phyloP scores from a whole-genome alignment of 2,888 invertebrate genomes.

The Epiperipatus broadwayi region DNA sequence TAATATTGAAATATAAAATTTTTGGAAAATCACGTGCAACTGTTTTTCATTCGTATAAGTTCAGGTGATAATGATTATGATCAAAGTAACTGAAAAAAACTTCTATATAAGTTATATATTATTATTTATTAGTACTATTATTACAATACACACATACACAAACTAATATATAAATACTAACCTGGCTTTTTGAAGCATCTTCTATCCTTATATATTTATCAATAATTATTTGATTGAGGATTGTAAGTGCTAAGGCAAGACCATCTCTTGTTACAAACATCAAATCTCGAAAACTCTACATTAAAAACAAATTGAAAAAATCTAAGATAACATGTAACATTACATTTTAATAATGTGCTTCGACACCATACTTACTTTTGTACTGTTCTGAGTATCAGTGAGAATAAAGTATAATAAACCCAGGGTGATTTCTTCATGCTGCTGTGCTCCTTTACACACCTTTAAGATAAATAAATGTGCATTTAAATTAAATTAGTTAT shows the following conservation, averaged over 20 bases:
- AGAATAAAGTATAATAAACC: conserved; percentile 74
- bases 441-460: conserved; percentile 49
- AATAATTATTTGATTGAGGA: conserved; percentile 60
- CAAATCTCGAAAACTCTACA: conserved; percentile 65
- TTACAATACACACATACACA: too few species aligned
- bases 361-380: conserved; percentile 23
- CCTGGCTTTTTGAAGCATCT: conserved; percentile 47
- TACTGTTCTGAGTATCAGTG: conserved; percentile 46
- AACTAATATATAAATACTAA: conserved; percentile 17
- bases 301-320: conserved; percentile 17
- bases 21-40: too few species aligned
- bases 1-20: too few species aligned
- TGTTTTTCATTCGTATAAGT: too few species aligned
- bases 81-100: too few species aligned
- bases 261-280: conserved; percentile 76
- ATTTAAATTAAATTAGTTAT: too few species aligned
- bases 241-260: conserved; percentile 54
- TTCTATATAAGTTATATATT: too few species aligned
- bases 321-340: too few species aligned
- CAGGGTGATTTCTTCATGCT: conserved; percentile 78
- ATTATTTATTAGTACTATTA: too few species aligned
- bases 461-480: too few species aligned
- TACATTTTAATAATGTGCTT: too few species aligned
- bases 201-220: conserved; percentile 72
- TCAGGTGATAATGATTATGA: too few species aligned